A percentile compares a stretch with the other conserved stretches of the same genome.
These are phyloP conservation scores for Rhinichthys klamathensis DNA, from an alignment of 2,113 vertebrate genomes.

Conservation along the genomic window DNA sequence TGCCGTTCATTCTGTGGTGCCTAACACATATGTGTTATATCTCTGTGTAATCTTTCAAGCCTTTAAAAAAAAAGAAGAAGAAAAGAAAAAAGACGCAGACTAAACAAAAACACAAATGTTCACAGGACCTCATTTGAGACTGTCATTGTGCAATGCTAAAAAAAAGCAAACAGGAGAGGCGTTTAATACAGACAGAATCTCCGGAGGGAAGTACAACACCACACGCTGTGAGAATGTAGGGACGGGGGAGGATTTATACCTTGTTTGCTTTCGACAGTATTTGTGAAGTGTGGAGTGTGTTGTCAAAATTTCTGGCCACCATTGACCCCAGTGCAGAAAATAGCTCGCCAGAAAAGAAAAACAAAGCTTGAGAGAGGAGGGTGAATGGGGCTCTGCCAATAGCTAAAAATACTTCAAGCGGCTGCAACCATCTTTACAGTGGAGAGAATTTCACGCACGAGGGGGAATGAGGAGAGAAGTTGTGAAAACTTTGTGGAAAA, in stretches of 20 bases:
- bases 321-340: conserved; percentile 55
- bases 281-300: conserved; percentile 50
- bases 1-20: no score
- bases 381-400: conserved; percentile 43
- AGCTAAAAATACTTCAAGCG: conserved; percentile 57
- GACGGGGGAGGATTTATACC: neutral
- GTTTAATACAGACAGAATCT: conserved; percentile 39
- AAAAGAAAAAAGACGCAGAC: neutral
- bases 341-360: conserved; percentile 50
- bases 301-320: conserved; percentile 41
- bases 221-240: neutral
- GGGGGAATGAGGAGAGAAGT: conserved; percentile 29
- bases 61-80: neutral
- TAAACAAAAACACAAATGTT: conserved; percentile 35
- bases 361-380: conserved; percentile 22
- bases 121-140: neutral
- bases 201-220: conserved; percentile 39
- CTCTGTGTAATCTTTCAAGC: neutral
- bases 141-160: conserved; percentile 9
- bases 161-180: conserved; percentile 38
- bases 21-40: neutral
- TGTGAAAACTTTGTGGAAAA: conserved; percentile 20
- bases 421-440: neutral
- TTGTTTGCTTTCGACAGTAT: conserved; percentile 46
- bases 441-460: conserved; percentile 30